Evolutionary conservation across 2,113 vertebrate genomes (phyloP).

Genomic region (Siniperca knerii): DNA sequence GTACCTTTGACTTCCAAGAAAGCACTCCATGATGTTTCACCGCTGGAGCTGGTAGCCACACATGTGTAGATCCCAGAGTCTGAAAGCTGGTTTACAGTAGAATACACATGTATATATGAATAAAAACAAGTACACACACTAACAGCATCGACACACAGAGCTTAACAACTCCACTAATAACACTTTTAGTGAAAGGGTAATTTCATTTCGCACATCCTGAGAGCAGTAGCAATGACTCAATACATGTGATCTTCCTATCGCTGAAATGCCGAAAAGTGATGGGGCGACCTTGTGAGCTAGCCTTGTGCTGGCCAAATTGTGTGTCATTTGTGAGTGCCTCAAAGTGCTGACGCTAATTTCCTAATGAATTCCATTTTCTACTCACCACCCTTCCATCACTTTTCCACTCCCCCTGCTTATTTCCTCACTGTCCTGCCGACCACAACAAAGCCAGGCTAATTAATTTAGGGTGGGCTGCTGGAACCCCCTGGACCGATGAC

Average conservation of each 20-base stretch:
- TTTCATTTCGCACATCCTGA: constrained; percentile 29
- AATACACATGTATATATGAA: constrained; percentile 7
- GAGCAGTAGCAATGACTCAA: constrained; percentile 24
- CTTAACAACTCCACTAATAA: constrained; percentile 28
- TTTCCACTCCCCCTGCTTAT: constrained; percentile 57
- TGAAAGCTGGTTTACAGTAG: constrained; percentile 81
- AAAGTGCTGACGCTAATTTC: constrained; percentile 90
- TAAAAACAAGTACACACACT: background rate
- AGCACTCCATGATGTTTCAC: constrained; percentile 98
- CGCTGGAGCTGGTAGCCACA: constrained; percentile 97
- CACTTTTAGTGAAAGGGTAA: constrained; percentile 33
- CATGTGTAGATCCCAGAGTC: constrained; percentile 98
- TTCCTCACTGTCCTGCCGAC: constrained; percentile 76
- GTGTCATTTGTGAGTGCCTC: constrained; percentile 82
- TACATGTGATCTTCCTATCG: constrained; percentile 14
- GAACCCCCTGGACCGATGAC: constrained; percentile 84
- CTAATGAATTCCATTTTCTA: constrained; percentile 91
- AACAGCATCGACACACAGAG: background rate
- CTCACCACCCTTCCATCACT: constrained; percentile 76
- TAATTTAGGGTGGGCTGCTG: constrained; percentile 83
- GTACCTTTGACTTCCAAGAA: constrained; percentile 96
- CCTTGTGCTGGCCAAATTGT: constrained; percentile 81
- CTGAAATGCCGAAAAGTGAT: constrained; percentile 52
- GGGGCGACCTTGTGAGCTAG: constrained; percentile 57
- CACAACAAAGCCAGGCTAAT: constrained; percentile 87